A percentile compares a stretch with the other conserved stretches of the same genome.
phyloP scores from a whole-genome alignment of 2,113 vertebrate genomes.

The Thunnus maccoyii region DNA sequence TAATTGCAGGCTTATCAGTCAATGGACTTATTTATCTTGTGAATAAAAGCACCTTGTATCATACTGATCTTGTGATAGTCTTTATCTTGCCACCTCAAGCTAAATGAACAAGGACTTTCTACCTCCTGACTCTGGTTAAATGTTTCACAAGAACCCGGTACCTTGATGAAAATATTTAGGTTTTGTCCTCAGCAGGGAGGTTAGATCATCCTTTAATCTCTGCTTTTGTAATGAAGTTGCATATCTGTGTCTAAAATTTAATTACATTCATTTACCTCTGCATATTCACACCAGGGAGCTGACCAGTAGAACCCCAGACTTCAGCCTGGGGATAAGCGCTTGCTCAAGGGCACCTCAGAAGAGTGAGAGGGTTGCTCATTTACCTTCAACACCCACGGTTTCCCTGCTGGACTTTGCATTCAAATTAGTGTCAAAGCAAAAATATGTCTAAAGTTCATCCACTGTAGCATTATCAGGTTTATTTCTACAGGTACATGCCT shows the following conservation, averaged over 20 bases:
- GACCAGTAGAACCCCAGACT: not conserved
- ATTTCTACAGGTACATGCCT: not conserved
- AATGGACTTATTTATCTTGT: conserved; percentile 71
- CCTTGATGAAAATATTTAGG: conserved; percentile 45
- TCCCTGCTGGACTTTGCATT: conserved; percentile 8
- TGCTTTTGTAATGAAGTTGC: not conserved
- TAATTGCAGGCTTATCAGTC: conserved; percentile 43
- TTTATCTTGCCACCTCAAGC: conserved; percentile 73
- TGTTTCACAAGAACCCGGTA: conserved; percentile 42
- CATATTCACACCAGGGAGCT: not conserved
- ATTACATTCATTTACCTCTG: not conserved
- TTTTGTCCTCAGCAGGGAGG: not conserved
- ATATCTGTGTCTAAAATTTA: not conserved
- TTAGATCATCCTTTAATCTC: conserved; percentile 27
- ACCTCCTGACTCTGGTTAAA: conserved; percentile 62
- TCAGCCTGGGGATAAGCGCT: not conserved
- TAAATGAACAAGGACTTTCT: conserved; percentile 40
- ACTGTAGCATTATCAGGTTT: not conserved
- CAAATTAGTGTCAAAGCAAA: not conserved
- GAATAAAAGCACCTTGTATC: conserved; percentile 71
- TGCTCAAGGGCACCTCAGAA: conserved; percentile 3
- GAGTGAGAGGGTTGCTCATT: conserved; percentile 1
- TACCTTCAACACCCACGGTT: conserved; percentile 9
- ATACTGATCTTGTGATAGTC: conserved; percentile 70
- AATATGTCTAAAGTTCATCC: not conserved